These are phyloP conservation scores for Eupithecia pulchellata DNA, from an alignment of 2,888 invertebrate genomes.

Conservation along the genomic window DNA sequence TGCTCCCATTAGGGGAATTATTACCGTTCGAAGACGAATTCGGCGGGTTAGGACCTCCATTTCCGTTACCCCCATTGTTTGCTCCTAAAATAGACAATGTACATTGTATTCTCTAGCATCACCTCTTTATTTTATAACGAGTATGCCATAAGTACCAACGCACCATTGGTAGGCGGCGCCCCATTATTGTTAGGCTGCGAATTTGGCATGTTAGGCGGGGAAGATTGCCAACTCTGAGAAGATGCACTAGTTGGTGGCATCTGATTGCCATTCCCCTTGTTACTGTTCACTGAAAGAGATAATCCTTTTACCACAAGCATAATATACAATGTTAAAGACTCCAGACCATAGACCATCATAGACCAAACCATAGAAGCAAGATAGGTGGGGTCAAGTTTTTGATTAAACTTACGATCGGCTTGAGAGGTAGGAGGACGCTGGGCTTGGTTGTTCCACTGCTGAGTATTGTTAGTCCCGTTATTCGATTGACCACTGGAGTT, in stretches of 20 bases:
- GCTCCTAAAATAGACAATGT: constrained; percentile 61
- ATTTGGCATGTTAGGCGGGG: constrained; percentile 79
- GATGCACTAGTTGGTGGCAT: constrained; percentile 76
- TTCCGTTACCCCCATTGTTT: constrained; percentile 72
- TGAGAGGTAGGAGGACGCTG: constrained; percentile 83
- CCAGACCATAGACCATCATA: constrained; percentile 25
- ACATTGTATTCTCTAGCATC: constrained; percentile 12
- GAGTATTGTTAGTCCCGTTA: constrained; percentile 78
- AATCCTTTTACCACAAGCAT: constrained; percentile 48
- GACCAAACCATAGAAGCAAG: constrained; percentile 39
- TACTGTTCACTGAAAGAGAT: constrained; percentile 79
- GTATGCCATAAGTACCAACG: constrained; percentile 34
- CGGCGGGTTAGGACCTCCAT: constrained; percentile 78
- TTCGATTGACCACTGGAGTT: constrained; percentile 77
- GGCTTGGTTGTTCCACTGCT: constrained; percentile 81
- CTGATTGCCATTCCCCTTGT: constrained; percentile 77
- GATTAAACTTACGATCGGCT: constrained; percentile 70
- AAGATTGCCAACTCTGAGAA: constrained; percentile 77
- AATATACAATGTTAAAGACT: constrained; percentile 19
- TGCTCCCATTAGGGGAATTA: constrained; percentile 71
- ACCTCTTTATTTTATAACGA: constrained; percentile 14
- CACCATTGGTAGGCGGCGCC: constrained; percentile 78
- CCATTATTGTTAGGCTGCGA: constrained; percentile 80
- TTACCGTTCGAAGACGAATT: constrained; percentile 71
- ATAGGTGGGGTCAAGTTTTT: constrained; percentile 50